Conservation (phyloP, 2,113 vertebrate genomes). For the Pygoscelis adeliae region DNA sequence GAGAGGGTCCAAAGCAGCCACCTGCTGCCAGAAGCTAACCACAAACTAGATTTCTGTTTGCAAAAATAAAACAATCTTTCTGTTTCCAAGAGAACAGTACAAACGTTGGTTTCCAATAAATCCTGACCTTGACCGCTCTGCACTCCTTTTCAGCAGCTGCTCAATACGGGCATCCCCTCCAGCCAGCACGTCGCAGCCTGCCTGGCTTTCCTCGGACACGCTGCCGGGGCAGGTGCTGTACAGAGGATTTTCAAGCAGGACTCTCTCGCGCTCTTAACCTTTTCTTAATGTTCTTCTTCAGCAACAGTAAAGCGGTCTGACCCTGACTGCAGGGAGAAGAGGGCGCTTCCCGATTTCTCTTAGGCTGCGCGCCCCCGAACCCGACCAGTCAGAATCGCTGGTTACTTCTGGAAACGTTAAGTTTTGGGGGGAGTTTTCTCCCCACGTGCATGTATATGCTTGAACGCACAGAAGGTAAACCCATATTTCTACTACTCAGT, state of each 20-base stretch:
- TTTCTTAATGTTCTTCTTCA: background rate
- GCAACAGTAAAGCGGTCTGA: background rate
- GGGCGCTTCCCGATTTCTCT: background rate
- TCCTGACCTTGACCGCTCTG: background rate
- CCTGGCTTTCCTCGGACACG: fast-evolving
- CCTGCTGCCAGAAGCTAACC: background rate
- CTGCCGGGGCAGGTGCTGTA: background rate
- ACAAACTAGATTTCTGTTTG: background rate
- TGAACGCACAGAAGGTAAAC: background rate
- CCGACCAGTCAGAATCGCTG: no score
- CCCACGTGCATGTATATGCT: fast-evolving
- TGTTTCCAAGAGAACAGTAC: background rate
- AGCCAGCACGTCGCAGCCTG: fast-evolving
- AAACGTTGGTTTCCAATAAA: background rate
- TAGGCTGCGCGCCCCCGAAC: fast-evolving
- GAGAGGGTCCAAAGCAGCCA: background rate
- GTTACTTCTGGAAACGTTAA: background rate
- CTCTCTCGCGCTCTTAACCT: background rate
- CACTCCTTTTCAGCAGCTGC: background rate
- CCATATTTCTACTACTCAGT: fast-evolving
- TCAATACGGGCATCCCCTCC: background rate
- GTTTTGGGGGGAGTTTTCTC: background rate
- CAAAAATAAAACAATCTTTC: background rate
- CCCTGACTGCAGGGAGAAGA: background rate
- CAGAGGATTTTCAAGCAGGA: background rate